These are phyloP conservation scores for Argopecten irradians DNA, from an alignment of 1,140 invertebrate species.

Conservation along the genomic window DNA sequence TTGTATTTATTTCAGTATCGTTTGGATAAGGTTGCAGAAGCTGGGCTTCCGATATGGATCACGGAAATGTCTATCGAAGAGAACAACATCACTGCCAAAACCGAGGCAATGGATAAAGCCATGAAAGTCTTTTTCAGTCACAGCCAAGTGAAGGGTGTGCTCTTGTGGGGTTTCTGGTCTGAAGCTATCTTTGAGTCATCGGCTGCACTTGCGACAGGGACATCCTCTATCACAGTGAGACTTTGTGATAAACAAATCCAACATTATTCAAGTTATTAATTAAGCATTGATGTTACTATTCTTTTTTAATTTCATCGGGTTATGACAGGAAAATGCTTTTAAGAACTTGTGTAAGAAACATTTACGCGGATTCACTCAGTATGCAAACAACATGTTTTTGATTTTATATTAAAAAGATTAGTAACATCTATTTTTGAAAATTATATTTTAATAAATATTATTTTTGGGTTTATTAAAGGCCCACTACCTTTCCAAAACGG, in stretches of 20 bases:
- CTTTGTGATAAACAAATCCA: neutral
- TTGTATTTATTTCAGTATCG: no score
- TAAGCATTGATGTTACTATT: neutral
- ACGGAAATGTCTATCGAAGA: conserved; percentile 62
- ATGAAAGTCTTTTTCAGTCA: conserved; percentile 62
- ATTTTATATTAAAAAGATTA: neutral
- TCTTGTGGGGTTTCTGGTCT: conserved; percentile 68
- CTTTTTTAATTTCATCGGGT: neutral
- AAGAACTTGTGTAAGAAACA: neutral
- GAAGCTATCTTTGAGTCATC: conserved; percentile 29
- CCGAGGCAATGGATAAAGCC: conserved; percentile 54
- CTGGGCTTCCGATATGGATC: conserved; percentile 70
- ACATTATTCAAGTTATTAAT: neutral
- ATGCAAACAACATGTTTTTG: neutral
- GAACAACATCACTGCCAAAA: conserved; percentile 55
- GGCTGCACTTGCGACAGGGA: conserved; percentile 39
- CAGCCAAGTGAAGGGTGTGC: conserved; percentile 58
- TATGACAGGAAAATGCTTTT: neutral
- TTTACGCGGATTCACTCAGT: neutral
- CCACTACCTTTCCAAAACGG: no score
- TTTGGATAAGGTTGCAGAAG: conserved; percentile 60
- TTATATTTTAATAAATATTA: no score
- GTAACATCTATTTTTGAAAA: no score
- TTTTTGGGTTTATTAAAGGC: no score
- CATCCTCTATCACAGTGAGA: conserved; percentile 12